A percentile compares a stretch with the other conserved stretches of the same genome.
Conservation (phyloP, 2,113 vertebrate genomes). For the Indri indri region DNA sequence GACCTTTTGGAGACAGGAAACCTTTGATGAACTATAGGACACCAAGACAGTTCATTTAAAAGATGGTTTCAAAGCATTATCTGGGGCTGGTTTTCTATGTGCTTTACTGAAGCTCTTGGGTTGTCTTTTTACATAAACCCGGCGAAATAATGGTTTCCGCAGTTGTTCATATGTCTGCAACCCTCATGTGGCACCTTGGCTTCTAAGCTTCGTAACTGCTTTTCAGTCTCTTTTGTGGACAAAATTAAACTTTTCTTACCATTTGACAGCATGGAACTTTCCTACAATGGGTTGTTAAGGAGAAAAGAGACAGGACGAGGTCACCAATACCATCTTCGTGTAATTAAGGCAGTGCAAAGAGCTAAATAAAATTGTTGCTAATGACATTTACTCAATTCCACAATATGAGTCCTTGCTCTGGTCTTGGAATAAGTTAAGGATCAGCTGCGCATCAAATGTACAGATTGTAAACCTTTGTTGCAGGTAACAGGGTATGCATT, state of each 20-base stretch:
- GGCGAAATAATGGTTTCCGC: constrained; percentile 44
- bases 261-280: constrained; percentile 48
- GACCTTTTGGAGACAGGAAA: constrained; percentile 78
- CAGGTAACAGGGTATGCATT: not conserved
- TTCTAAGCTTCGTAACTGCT: constrained; percentile 39
- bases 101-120: constrained; percentile 28
- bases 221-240: constrained; percentile 48
- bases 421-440: not conserved
- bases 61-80: constrained; percentile 67
- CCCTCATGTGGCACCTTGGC: not conserved
- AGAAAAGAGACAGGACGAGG: constrained; percentile 59
- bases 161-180: not conserved
- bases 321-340: not conserved
- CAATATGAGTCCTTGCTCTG: not conserved
- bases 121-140: constrained; percentile 65
- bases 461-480: not conserved
- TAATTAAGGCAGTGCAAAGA: constrained; percentile 42
- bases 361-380: constrained; percentile 24
- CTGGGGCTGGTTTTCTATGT: constrained; percentile 20
- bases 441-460: not conserved
- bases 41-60: constrained; percentile 75
- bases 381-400: not conserved
- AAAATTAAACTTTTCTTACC: constrained; percentile 60
- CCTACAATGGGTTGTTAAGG: not conserved
- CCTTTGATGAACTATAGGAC: constrained; percentile 76